A percentile compares a stretch with the other conserved stretches of the same genome.
phyloP scores from a whole-genome alignment of 2,113 vertebrate species.

The Eretmochelys imbricata region DNA sequence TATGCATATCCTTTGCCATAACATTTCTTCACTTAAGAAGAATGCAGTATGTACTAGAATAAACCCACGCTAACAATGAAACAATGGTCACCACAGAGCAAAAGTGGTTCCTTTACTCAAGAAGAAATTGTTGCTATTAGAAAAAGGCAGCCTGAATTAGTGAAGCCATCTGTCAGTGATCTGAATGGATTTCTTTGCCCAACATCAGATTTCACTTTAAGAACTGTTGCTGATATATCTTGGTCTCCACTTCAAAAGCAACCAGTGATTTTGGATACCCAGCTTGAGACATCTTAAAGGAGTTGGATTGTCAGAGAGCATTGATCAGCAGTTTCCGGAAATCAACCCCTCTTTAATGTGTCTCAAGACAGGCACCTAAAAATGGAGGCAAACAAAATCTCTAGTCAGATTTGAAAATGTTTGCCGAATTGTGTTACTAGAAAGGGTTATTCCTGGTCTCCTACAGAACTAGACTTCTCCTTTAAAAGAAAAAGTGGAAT shows the following conservation, averaged over 20 bases:
- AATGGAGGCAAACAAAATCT: neutral
- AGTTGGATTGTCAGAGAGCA: neutral
- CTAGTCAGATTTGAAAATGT: constrained; percentile 14
- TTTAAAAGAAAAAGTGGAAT: neutral
- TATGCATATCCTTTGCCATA: neutral
- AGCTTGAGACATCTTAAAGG: neutral
- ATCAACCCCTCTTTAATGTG: neutral
- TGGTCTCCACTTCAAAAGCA: neutral
- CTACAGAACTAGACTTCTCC: neutral
- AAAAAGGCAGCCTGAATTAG: neutral
- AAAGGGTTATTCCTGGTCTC: neutral
- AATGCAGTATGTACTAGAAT: neutral
- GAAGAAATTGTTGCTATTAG: neutral
- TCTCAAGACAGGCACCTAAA: neutral
- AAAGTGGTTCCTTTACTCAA: neutral
- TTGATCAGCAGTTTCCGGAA: neutral
- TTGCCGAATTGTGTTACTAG: constrained; percentile 11
- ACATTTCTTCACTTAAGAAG: neutral
- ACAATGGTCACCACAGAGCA: neutral
- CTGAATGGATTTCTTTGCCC: neutral
- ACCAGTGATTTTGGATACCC: neutral
- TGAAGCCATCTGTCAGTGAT: neutral
- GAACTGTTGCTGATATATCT: neutral
- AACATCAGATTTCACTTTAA: neutral
- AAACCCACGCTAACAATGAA: neutral